Percentiles rank a stretch among this genome's conserved stretches.
These are phyloP conservation scores for Perca flavescens DNA, from an alignment of 2,113 vertebrate species.

Conservation along the genomic window DNA sequence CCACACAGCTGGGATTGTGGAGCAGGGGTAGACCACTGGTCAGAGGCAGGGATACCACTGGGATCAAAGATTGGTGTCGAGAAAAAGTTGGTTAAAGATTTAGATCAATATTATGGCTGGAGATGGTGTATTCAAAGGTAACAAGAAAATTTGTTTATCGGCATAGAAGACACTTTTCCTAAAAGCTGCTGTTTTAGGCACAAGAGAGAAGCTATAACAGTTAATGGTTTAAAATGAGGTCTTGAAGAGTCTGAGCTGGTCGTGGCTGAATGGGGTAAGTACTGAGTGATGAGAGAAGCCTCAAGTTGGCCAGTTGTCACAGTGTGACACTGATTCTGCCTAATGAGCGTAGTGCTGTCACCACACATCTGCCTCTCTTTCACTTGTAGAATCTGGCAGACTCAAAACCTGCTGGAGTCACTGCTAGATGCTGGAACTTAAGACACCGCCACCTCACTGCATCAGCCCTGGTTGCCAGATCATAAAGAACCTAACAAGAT, in stretches of 20 bases:
- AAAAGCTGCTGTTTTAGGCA: constrained; percentile 19
- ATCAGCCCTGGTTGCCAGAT: constrained; percentile 61
- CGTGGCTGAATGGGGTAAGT: constrained; percentile 62
- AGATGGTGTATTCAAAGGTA: not conserved
- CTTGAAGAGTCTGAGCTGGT: constrained; percentile 53
- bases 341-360: constrained; percentile 88
- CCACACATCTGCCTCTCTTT: constrained; percentile 87
- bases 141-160: constrained; percentile 1
- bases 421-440: constrained; percentile 81
- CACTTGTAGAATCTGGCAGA: constrained; percentile 98
- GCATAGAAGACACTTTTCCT: not conserved
- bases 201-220: constrained; percentile 44
- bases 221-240: constrained; percentile 60
- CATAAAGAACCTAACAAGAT: constrained; percentile 77
- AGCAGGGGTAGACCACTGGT: constrained; percentile 48
- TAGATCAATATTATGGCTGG: not conserved
- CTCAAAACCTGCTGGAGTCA: constrained; percentile 92
- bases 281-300: constrained; percentile 75
- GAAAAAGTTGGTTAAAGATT: not conserved
- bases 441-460: constrained; percentile 53
- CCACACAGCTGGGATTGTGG: constrained; percentile 69
- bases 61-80: not conserved
- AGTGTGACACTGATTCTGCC: constrained; percentile 85
- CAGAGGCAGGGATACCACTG: constrained; percentile 8
- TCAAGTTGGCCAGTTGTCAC: constrained; percentile 86